Percentiles rank a stretch among this genome's conserved stretches.
phyloP scores from a whole-genome alignment of 2,113 vertebrate genomes.

The Catagonus wagneri region DNA sequence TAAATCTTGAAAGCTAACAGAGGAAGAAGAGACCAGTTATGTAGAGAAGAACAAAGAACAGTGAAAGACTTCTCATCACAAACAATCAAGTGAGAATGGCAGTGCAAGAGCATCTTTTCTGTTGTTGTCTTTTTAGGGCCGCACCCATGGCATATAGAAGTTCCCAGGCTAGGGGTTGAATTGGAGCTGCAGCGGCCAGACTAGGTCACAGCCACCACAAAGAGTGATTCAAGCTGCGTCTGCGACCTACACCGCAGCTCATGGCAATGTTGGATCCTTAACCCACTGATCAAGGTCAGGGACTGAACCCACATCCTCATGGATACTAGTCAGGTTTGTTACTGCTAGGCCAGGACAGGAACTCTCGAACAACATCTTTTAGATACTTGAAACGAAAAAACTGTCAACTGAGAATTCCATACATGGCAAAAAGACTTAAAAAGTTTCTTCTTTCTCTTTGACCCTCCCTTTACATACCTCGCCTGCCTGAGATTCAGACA shows the following conservation, averaged over 20 bases:
- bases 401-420: background rate
- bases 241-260: too few relatives aligned
- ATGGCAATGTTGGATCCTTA: too few relatives aligned
- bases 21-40: background rate
- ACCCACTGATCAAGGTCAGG: too few relatives aligned
- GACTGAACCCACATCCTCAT: too few relatives aligned
- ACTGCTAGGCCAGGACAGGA: too few relatives aligned
- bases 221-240: too few relatives aligned
- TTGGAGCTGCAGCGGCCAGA: too few relatives aligned
- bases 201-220: too few relatives aligned
- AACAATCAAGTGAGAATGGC: background rate
- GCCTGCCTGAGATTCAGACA: constrained; percentile 96
- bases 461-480: constrained; percentile 88
- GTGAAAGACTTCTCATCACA: constrained; percentile 17
- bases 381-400: background rate
- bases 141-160: too few relatives aligned
- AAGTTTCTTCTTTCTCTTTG: constrained; percentile 36
- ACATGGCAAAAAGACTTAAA: constrained; percentile 19
- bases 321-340: too few relatives aligned
- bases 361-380: background rate
- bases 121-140: too few relatives aligned
- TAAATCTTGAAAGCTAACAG: constrained; percentile 29
- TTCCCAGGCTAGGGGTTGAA: too few relatives aligned
- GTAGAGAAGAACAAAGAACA: background rate
- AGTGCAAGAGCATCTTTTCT: background rate